Evolutionary conservation across 2,888 invertebrate genomes (phyloP).

Genomic region (Cancer borealis): DNA sequence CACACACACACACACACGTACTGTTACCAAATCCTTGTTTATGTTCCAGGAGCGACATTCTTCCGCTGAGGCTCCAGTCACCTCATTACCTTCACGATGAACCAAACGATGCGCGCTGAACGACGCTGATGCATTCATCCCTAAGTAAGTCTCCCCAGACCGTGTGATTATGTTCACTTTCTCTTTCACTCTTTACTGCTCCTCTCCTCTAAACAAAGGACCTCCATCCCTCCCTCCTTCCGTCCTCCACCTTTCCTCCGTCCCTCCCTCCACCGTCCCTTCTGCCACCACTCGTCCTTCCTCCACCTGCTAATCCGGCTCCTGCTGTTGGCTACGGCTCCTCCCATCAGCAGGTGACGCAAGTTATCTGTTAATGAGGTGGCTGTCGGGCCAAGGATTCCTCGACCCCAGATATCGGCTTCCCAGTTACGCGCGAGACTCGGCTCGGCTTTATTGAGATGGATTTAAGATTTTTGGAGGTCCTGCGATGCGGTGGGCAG

Average conservation of each 20-base stretch:
- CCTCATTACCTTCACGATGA: neutral
- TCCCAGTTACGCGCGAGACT: constrained; percentile 60
- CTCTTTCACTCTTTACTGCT: neutral
- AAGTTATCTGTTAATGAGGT: constrained; percentile 63
- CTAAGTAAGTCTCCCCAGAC: constrained; percentile 14
- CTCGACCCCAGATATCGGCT: constrained; percentile 61
- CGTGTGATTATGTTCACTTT: constrained; percentile 18
- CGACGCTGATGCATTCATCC: constrained; percentile 3
- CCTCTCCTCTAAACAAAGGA: constrained; percentile 1
- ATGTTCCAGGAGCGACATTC: neutral
- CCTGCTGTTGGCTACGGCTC: constrained; percentile 36
- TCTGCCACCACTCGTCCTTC: neutral
- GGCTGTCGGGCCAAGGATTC: constrained; percentile 47
- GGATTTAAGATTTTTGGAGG: constrained; percentile 52
- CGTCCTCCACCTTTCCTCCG: neutral
- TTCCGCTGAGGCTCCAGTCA: neutral
- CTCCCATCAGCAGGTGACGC: constrained; percentile 54
- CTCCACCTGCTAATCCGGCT: constrained; percentile 33
- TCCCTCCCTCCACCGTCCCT: neutral
- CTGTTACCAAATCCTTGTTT: neutral
- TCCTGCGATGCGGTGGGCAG: constrained; percentile 41
- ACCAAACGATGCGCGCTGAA: neutral
- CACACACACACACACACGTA: neutral
- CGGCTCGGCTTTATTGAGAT: constrained; percentile 49
- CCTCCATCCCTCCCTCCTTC: neutral